Conservation (phyloP, 2,113 vertebrate genomes). For the Perca fluviatilis region DNA sequence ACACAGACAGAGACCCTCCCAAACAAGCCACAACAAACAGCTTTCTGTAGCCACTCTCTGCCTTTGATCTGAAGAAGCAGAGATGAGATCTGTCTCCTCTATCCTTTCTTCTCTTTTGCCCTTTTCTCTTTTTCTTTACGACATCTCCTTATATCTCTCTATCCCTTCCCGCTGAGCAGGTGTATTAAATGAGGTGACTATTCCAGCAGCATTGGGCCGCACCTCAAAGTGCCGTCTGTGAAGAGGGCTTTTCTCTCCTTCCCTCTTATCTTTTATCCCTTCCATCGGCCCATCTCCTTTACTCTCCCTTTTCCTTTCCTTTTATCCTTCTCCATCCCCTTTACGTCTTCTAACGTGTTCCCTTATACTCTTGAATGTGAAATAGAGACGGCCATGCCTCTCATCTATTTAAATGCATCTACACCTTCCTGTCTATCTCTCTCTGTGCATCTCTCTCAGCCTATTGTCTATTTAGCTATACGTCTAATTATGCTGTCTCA, state of each 20-base stretch:
- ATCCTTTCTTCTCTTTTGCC: conserved; percentile 57
- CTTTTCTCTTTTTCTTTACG: conserved; percentile 57
- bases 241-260: conserved; percentile 75
- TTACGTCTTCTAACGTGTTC: conserved; percentile 69
- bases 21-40: conserved; percentile 78
- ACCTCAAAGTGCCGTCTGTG: conserved; percentile 78
- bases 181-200: conserved; percentile 79
- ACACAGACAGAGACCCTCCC: conserved; percentile 54
- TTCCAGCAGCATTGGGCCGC: conserved; percentile 62
- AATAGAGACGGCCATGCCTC: conserved; percentile 45
- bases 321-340: conserved; percentile 65
- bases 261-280: conserved; percentile 75
- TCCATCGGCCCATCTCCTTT: conserved; percentile 67
- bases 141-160: conserved; percentile 59
- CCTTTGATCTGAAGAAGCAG: conserved; percentile 76
- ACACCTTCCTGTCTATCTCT: conserved; percentile 67
- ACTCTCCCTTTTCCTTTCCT: conserved; percentile 49
- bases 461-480: conserved; percentile 81
- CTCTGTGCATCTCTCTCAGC: conserved; percentile 60
- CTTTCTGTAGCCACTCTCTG: conserved; percentile 59
- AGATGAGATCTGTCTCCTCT: conserved; percentile 63
- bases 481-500: conserved; percentile 84
- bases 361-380: conserved; percentile 64
- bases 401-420: conserved; percentile 63
- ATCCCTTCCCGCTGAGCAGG: conserved; percentile 71